Base-by-base conservation (phyloP, 2,113 vertebrate genomes). In the Rhizomys pruinosus region DNA sequence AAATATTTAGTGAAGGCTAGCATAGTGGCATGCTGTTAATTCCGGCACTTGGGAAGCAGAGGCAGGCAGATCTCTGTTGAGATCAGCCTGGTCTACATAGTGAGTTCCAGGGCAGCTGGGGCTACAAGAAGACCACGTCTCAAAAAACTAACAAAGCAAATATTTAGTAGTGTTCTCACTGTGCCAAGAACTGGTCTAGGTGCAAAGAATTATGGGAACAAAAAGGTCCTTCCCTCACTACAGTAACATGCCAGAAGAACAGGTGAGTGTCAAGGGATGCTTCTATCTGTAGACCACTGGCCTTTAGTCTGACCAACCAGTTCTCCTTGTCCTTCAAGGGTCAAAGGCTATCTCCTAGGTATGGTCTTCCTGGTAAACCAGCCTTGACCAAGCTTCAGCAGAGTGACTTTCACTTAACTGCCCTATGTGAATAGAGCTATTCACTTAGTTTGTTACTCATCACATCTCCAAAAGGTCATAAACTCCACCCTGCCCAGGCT, bases 331-430 rank as follows among this genome's bases (percentile, higher is more conserved):
- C 59, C 73, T 90, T 42, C 29, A 92, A 90, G 77, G 61, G 12
- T 77, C n/a, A 81, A 79, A 34, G 71, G 47, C 72, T 44, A 63
- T 22, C 59, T 92, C 52, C 76, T 80, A 25, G 59, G 37, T 57
- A 47, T 25, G 2, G 57, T 42, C 29, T 80, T 93, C 20, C 78
- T 61, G 52, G 61, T 66, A 84, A 84, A 72, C 20, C 61, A 69
- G 78, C 1, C 64, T 68, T 90, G 42, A 80, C 6, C 85, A 42
- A 63, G 68, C 52, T 71, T 57, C 82, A 39, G 91, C 17, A 4
- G n/a, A n/a, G 0, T 63, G 34, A 80, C 61, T 92, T 95, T 86
- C 77, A 81, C 72, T 95, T 55, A 91, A 52, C 0, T 80, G 59
- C 32, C 39, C 74, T 61, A 39, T 4, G n/a, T n/a, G 82, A 9